Percentiles rank a stretch among this genome's conserved stretches.
These are phyloP conservation scores for Ditylenchus dipsaci DNA, from an alignment of 1,140 invertebrate species.

Conservation along the genomic window DNA sequence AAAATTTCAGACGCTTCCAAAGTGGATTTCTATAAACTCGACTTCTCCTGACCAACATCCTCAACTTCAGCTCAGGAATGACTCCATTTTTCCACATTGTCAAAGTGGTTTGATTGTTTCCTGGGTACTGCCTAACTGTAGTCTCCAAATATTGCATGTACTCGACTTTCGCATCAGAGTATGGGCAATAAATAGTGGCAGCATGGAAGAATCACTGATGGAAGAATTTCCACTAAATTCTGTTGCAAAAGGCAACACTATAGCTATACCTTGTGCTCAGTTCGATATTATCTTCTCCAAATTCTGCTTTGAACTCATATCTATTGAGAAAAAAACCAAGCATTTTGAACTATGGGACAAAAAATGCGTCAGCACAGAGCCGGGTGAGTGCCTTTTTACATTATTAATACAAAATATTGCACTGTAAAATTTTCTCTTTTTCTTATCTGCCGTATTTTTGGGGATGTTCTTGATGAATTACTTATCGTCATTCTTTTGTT, in stretches of 20 bases:
- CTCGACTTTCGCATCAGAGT: constrained; percentile 30
- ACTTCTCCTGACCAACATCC: neutral
- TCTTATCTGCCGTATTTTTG: no score
- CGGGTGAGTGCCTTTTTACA: neutral
- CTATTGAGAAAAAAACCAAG: constrained; percentile 14
- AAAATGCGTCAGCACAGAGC: constrained; percentile 34
- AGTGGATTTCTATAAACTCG: no score
- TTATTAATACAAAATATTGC: no score
- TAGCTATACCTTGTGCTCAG: constrained; percentile 26
- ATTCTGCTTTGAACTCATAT: constrained; percentile 30
- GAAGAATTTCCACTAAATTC: constrained; percentile 6
- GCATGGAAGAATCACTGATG: neutral
- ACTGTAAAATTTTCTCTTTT: no score
- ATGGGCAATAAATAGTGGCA: constrained; percentile 7
- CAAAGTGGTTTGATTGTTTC: constrained; percentile 24
- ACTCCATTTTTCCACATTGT: constrained; percentile 30
- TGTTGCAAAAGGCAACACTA: constrained; percentile 19
- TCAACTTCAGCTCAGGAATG: constrained; percentile 11
- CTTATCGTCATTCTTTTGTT: no score
- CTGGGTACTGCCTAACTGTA: constrained; percentile 24
- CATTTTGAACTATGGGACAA: constrained; percentile 31
- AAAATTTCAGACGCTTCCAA: no score
- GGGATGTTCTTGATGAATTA: no score
- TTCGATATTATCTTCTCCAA: constrained; percentile 34
- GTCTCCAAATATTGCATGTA: neutral